phyloP scores from a whole-genome alignment of 2,888 invertebrate species.

The Drosophila acutilabella region DNA sequence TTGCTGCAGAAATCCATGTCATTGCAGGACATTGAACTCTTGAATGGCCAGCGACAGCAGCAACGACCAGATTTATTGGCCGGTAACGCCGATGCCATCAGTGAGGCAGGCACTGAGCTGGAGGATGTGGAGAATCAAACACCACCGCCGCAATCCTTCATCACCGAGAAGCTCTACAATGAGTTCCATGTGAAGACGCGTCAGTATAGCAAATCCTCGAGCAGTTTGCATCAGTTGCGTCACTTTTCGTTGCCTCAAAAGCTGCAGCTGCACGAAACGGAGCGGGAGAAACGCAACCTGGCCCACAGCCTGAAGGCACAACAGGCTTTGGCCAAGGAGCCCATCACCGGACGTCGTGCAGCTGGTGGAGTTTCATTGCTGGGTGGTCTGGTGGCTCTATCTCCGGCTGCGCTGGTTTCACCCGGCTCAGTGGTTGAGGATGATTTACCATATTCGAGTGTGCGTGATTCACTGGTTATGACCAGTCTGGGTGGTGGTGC shows the following conservation, averaged over 20 bases:
- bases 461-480: constrained; percentile 88
- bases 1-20: constrained; percentile 84
- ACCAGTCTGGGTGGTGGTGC: constrained; percentile 70
- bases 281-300: constrained; percentile 76
- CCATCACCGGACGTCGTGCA: constrained; percentile 81
- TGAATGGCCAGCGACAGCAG: constrained; percentile 71
- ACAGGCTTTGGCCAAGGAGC: constrained; percentile 55
- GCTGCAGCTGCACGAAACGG: constrained; percentile 86
- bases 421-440: constrained; percentile 85
- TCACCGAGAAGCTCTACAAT: constrained; percentile 89
- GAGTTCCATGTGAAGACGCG: constrained; percentile 91
- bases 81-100: constrained; percentile 74
- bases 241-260: constrained; percentile 84
- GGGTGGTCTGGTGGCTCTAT: constrained; percentile 51
- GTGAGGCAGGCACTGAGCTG: constrained; percentile 82
- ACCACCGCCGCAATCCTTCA: constrained; percentile 87
- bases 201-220: constrained; percentile 88
- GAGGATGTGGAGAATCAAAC: constrained; percentile 82
- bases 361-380: constrained; percentile 79
- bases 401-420: constrained; percentile 63
- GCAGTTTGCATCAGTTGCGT: constrained; percentile 86
- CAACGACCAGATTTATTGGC: constrained; percentile 81
- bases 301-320: constrained; percentile 77
- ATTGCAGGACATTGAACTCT: constrained; percentile 83
- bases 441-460: constrained; percentile 90